A percentile compares a stretch with the other conserved stretches of the same genome.
phyloP scores from a whole-genome alignment of 2,113 vertebrate species.

The Percopsis transmontana region DNA sequence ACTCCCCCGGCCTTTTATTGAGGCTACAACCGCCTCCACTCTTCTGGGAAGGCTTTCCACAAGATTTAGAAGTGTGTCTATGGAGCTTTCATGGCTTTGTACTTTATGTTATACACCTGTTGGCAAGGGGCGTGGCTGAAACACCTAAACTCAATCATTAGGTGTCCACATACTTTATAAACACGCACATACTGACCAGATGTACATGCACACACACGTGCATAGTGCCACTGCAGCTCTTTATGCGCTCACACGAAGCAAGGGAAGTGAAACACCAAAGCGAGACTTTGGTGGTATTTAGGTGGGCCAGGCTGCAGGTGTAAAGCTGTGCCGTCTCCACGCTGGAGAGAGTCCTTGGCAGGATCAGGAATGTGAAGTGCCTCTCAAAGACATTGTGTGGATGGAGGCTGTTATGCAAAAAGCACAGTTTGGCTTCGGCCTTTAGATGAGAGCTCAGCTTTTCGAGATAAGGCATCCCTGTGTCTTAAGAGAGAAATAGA shows the following conservation, averaged over 20 bases:
- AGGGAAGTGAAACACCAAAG: too few species aligned
- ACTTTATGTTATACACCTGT: too few species aligned
- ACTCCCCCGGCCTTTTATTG: too few species aligned
- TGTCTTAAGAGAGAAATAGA: constrained; percentile 38
- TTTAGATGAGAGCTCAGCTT: constrained; percentile 20
- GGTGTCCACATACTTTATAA: neutral
- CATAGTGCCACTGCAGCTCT: neutral
- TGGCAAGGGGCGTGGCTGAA: too few species aligned
- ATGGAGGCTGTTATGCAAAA: constrained; percentile 34
- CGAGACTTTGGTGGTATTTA: too few species aligned
- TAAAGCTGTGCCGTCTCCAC: constrained; percentile 18
- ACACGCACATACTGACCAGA: neutral
- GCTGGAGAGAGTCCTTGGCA: constrained; percentile 12
- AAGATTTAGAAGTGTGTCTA: too few species aligned
- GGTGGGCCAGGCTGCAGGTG: constrained; percentile 16
- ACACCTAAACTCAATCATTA: neutral
- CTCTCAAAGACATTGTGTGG: constrained; percentile 11
- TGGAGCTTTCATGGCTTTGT: too few species aligned
- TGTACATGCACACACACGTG: neutral
- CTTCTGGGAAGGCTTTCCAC: too few species aligned
- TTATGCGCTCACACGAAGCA: too few species aligned
- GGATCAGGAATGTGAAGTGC: constrained; percentile 19
- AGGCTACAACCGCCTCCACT: too few species aligned
- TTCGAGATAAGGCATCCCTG: constrained; percentile 25
- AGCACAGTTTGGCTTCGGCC: constrained; percentile 20